Evolutionary conservation across 1,140 invertebrate species (phyloP), one percentile per base, ranked within the genome.

Genomic region (Drosophila bipectinata): DNA sequence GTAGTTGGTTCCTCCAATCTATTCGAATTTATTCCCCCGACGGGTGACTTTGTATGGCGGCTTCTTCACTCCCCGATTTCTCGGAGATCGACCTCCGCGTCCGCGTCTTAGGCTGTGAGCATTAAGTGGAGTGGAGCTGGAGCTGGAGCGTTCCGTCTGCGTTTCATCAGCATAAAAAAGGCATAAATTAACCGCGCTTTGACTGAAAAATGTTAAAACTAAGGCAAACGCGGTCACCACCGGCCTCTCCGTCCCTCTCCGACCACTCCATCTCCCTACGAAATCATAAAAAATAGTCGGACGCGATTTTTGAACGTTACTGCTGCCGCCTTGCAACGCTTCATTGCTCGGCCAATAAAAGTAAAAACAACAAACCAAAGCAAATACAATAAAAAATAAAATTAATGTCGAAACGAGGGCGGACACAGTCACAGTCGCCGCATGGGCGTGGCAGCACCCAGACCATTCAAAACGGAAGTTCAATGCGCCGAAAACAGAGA

Each of bases 141-240:
- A 21, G 21, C 21, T 21, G 21, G 21, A 21, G 21, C 21, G 21
- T 18, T 18, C 81, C 63, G 72, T 74, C 82, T 64, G 68, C 53
- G 69, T 78, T 87, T 82, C 83, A 87, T 87, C 83, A 87, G 83
- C 83, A 87, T 87, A 87, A 87, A 87, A 87, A 87, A 88, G 56
- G 72, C 83, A 87, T 87, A 87, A 87, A 88, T 87, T 79, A 87
- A 75, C 57, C 74, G 61, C 60, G 77, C 74, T 81, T 77, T 67
- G 82, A 81, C 61, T 81, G 79, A 79, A 66, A 83, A 83, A 83
- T 83, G 81, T 80, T 84, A 77, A 85, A 84, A 84, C 81, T 84
- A 84, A 84, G 69, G 76, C 80, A 83, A 79, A 81, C 34, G 67
- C 64, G 67, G 67, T 69, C 44, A 56, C 37, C 68, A 37, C 59